phyloP scores from a whole-genome alignment of 2,113 vertebrate genomes.

The Pseudorasbora parva region DNA sequence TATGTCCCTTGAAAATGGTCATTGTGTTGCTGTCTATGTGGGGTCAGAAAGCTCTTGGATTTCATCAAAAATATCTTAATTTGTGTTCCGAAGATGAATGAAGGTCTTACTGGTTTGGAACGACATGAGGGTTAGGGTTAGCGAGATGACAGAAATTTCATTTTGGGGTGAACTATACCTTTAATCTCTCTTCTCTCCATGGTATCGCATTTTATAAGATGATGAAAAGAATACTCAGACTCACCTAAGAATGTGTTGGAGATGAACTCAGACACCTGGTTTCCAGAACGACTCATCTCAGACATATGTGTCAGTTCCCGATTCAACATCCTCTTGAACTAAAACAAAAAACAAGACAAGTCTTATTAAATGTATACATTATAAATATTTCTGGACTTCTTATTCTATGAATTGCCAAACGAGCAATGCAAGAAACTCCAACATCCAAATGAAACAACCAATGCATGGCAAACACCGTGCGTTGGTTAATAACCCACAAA shows the following conservation, averaged over 20 bases:
- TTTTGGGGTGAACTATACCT: no score
- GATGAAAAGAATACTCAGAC: constrained; percentile 43
- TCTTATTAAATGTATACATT: not conserved
- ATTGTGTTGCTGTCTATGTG: no score
- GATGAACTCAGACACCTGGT: constrained; percentile 99
- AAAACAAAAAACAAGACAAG: constrained; percentile 54
- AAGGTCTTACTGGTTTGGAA: no score
- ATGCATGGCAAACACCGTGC: not conserved
- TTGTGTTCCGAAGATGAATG: no score
- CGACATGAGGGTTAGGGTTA: no score
- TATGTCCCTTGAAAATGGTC: no score
- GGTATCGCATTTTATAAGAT: not conserved
- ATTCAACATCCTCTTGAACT: constrained; percentile 99
- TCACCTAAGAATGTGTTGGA: constrained; percentile 98
- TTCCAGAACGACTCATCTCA: constrained; percentile 98
- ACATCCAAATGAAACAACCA: not conserved
- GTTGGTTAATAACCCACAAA: not conserved
- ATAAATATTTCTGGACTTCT: not conserved
- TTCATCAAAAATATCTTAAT: no score
- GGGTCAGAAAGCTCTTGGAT: no score
- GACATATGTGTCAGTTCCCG: constrained; percentile 96
- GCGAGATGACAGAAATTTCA: no score
- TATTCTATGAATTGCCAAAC: not conserved
- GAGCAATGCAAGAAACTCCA: not conserved
- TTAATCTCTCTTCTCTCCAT: not conserved